A percentile compares a stretch with the other conserved stretches of the same genome.
phyloP scores from a whole-genome alignment of 1,140 invertebrate species.

The Andricus grossulariae region DNA sequence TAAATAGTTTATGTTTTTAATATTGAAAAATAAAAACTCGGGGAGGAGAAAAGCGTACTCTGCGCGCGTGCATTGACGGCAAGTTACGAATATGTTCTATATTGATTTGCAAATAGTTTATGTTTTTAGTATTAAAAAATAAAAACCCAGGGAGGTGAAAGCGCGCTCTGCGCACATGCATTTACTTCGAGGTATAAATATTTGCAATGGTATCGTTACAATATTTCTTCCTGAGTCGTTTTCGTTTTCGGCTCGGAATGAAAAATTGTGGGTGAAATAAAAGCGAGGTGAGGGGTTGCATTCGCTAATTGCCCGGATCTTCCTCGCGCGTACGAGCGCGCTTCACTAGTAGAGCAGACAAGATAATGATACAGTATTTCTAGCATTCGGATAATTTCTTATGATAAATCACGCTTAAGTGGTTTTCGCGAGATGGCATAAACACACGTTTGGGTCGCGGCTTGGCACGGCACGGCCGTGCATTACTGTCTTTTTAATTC shows the following conservation, averaged over 20 bases:
- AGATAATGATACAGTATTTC: constrained; percentile 74
- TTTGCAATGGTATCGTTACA: too few species aligned
- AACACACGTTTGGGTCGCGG: constrained; percentile 67
- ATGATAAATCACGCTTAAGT: constrained; percentile 74
- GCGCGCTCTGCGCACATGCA: too few species aligned
- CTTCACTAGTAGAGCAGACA: constrained; percentile 56
- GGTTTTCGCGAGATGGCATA: constrained; percentile 70
- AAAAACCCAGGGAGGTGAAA: too few species aligned
- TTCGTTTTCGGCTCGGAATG: constrained; percentile 7
- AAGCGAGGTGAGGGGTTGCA: constrained; percentile 9
- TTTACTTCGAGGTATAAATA: too few species aligned
- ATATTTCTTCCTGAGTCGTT: background rate
- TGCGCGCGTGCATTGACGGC: too few species aligned
- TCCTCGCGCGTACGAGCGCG: constrained; percentile 50
- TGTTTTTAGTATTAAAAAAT: too few species aligned
- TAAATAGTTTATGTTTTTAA: too few species aligned
- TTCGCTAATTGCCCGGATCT: constrained; percentile 40
- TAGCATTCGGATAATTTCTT: constrained; percentile 75
- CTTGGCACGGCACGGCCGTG: constrained; percentile 46
- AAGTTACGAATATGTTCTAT: too few species aligned
- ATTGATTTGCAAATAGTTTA: too few species aligned
- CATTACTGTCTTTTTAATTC: constrained; percentile 47
- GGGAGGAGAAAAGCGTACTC: too few species aligned
- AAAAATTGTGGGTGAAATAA: constrained; percentile 16
- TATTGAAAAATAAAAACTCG: too few species aligned